A percentile compares a stretch with the other conserved stretches of the same genome.
Evolutionary conservation across 2,113 vertebrate species (phyloP).

Genomic region (Colinus virginianus): DNA sequence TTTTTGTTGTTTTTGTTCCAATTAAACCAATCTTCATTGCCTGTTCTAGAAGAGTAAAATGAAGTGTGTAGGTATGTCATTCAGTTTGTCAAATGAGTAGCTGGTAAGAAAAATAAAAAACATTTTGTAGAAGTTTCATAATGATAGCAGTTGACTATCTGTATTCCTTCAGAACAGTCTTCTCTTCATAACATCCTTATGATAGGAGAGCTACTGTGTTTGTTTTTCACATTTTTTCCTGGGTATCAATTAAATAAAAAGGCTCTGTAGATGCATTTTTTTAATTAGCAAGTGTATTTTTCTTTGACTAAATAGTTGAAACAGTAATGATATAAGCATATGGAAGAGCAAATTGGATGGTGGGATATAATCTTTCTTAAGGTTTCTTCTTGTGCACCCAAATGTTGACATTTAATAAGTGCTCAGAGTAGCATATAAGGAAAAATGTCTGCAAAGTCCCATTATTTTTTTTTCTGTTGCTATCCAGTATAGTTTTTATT

Average conservation of each 20-base stretch:
- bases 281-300: neutral
- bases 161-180: neutral
- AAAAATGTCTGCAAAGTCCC: neutral
- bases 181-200: neutral
- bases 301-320: neutral
- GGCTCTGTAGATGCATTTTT: neutral
- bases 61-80: fast-evolving
- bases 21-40: neutral
- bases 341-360: neutral
- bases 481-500: neutral
- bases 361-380: neutral
- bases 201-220: neutral
- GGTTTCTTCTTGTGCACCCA: neutral
- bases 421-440: neutral
- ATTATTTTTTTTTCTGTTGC: neutral
- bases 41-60: neutral
- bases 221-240: neutral
- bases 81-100: neutral
- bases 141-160: neutral
- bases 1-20: neutral
- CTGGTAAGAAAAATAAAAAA: neutral
- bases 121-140: neutral
- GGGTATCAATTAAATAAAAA: neutral
- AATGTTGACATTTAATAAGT: neutral
- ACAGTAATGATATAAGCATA: neutral